Conservation (phyloP, 2,888 invertebrate genomes). For the Linyphia triangularis region DNA sequence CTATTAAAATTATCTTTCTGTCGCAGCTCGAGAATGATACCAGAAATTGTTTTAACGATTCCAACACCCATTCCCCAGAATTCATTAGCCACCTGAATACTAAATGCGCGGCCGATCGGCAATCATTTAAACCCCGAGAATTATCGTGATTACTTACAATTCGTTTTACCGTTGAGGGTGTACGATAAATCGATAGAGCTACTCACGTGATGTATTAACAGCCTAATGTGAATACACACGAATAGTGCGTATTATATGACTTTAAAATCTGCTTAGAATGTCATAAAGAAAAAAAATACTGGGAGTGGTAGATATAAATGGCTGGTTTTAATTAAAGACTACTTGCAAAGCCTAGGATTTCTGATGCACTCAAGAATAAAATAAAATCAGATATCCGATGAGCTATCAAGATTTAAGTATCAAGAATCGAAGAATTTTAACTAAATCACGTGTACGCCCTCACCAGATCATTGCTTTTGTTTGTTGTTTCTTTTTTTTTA, state of each 20-base stretch:
- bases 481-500: too few species aligned
- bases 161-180: conserved; percentile 24
- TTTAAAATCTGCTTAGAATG: not conserved
- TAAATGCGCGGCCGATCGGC: conserved; percentile 24
- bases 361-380: too few species aligned
- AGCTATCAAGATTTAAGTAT: too few species aligned
- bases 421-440: too few species aligned
- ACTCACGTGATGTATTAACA: conserved; percentile 27
- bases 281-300: not conserved
- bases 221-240: not conserved
- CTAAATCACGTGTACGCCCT: too few species aligned
- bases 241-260: conserved; percentile 4
- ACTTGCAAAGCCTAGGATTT: too few species aligned
- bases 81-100: conserved; percentile 25
- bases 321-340: too few species aligned
- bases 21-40: conserved; percentile 4
- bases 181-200: conserved; percentile 42
- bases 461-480: too few species aligned
- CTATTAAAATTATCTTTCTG: conserved; percentile 11
- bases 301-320: not conserved
- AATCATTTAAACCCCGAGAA: conserved; percentile 43
- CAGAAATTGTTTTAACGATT: conserved; percentile 37
- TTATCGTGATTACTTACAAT: conserved; percentile 47
- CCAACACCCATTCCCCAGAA: not conserved
- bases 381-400: too few species aligned